Percentiles rank a stretch among this genome's conserved stretches.
Conservation (phyloP, 2,888 invertebrate species). For the Dicyrtomina minuta region DNA sequence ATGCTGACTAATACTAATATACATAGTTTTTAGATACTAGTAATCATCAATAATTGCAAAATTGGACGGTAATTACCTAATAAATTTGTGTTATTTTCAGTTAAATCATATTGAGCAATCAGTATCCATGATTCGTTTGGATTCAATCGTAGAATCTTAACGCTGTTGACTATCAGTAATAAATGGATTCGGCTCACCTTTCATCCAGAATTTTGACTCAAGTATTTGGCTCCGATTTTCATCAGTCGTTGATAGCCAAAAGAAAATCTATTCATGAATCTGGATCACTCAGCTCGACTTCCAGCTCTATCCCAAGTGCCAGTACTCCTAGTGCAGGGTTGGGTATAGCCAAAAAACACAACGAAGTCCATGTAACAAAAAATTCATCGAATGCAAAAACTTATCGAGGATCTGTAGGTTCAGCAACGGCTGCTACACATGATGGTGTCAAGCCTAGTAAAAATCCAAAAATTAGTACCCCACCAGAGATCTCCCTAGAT, state of each 20-base stretch:
- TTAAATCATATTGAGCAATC: too few relatives aligned
- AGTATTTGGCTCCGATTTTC: constrained; percentile 42
- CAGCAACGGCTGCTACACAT: constrained; percentile 28
- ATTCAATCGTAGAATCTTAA: too few relatives aligned
- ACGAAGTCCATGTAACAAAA: constrained; percentile 5
- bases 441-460: constrained; percentile 45
- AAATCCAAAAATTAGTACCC: constrained; percentile 38
- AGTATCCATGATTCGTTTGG: too few relatives aligned
- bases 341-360: background rate
- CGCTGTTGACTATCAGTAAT: too few relatives aligned
- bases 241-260: constrained; percentile 24
- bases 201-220: constrained; percentile 32
- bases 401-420: background rate
- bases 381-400: background rate
- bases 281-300: constrained; percentile 15
- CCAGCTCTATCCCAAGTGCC: background rate
- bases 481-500: constrained; percentile 28
- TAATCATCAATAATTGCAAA: too few relatives aligned
- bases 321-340: background rate
- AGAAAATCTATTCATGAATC: background rate
- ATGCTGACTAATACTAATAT: too few relatives aligned
- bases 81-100: too few relatives aligned
- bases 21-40: too few relatives aligned
- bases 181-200: constrained; percentile 15
- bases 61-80: too few relatives aligned